Evolutionary conservation across 1,140 invertebrate species (phyloP).

Genomic region (Philopotamus ludificatus): DNA sequence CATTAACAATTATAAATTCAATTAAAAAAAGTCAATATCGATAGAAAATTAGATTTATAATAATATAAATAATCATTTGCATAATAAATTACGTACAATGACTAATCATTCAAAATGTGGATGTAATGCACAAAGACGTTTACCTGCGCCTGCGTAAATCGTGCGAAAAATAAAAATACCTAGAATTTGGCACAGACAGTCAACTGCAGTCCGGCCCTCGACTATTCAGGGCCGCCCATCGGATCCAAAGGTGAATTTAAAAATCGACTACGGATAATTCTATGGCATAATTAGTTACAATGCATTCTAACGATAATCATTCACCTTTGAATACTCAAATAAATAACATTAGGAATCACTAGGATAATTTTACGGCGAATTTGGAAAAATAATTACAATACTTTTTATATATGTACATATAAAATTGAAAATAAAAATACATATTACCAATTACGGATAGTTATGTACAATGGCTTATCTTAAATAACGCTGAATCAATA

Average conservation of each 20-base stretch:
- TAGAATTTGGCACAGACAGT: slow-evolving; percentile 32
- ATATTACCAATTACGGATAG: not conserved
- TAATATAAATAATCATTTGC: not conserved
- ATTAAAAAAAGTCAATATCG: too few species aligned
- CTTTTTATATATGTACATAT: not conserved
- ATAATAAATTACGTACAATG: not conserved
- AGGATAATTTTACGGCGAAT: not conserved
- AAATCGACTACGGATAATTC: not conserved
- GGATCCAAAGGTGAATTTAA: not conserved
- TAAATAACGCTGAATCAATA: too few species aligned
- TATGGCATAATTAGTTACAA: not conserved
- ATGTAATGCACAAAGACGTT: not conserved
- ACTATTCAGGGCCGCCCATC: not conserved
- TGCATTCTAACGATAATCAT: not conserved
- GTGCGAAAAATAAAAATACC: slow-evolving; percentile 26
- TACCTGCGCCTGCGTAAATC: not conserved
- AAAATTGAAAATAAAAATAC: not conserved
- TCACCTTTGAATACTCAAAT: not conserved
- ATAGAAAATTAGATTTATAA: too few species aligned
- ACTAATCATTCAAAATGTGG: not conserved
- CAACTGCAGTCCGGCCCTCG: not conserved
- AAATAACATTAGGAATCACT: not conserved
- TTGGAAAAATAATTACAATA: not conserved
- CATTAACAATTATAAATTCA: not conserved
- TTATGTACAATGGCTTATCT: not conserved